Percentiles rank a stretch among this genome's conserved stretches.
Evolutionary conservation across 2,888 invertebrate genomes (phyloP).

Genomic region (Watsonalla cultraria): DNA sequence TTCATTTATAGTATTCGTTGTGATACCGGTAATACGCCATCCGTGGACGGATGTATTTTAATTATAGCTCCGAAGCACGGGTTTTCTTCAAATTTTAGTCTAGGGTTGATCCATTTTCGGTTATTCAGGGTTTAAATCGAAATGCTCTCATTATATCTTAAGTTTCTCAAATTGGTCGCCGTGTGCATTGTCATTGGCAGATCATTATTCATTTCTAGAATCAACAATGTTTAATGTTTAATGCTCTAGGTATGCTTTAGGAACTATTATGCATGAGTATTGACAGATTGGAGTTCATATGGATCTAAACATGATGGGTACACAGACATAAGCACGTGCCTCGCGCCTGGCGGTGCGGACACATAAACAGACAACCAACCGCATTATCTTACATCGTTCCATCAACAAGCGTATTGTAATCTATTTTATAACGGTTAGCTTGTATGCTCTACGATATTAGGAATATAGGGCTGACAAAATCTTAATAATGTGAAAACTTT

Average conservation of each 20-base stretch:
- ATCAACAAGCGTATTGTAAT: slow-evolving; percentile 15
- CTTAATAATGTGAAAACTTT: not conserved
- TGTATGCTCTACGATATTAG: not conserved
- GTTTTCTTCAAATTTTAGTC: not conserved
- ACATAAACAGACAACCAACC: slow-evolving; percentile 11
- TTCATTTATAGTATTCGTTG: not conserved
- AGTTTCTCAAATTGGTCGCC: no score
- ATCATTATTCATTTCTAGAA: no score
- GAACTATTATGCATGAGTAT: no score
- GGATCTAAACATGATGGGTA: not conserved
- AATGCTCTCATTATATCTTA: no score
- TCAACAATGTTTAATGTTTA: no score
- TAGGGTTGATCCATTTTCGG: no score
- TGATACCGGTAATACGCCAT: not conserved
- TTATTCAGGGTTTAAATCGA: no score
- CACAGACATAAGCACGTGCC: not conserved
- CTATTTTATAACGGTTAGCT: slow-evolving; percentile 5
- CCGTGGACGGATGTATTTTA: not conserved
- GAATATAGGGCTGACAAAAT: not conserved
- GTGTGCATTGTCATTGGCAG: no score
- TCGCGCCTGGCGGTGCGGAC: not conserved
- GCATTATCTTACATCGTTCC: slow-evolving; percentile 30
- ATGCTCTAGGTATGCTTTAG: no score
- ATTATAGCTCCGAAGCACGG: not conserved
- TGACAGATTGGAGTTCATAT: no score